Conservation (phyloP, 1,140 invertebrate genomes). For the Cyclina sinensis region DNA sequence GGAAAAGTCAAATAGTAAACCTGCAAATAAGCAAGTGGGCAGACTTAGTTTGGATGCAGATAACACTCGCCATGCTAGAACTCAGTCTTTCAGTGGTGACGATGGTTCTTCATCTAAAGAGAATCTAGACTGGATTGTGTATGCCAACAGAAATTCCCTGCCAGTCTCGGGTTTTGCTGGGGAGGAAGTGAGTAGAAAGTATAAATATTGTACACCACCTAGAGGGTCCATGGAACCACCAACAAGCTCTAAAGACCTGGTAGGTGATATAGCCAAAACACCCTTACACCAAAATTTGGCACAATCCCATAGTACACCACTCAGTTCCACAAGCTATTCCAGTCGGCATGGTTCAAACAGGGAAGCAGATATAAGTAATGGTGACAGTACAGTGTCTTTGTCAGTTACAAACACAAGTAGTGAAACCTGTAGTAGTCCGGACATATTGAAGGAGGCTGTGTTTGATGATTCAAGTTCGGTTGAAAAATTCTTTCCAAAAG, state of each 20-base stretch:
- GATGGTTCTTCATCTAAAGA: slow-evolving; percentile 38
- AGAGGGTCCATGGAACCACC: slow-evolving; percentile 47
- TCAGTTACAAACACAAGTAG: slow-evolving; percentile 59
- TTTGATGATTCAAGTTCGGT: slow-evolving; percentile 41
- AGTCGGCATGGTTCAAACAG: background rate
- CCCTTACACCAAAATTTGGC: background rate
- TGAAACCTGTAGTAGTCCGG: slow-evolving; percentile 66
- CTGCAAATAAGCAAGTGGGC: background rate
- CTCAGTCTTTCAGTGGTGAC: slow-evolving; percentile 48
- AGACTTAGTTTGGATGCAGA: slow-evolving; percentile 24
- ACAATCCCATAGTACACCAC: slow-evolving; percentile 5
- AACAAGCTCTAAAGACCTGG: background rate
- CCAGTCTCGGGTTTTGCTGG: slow-evolving; percentile 27
- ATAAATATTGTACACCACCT: slow-evolving; percentile 49
- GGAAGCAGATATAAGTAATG: slow-evolving; percentile 31
- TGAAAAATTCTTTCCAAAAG: slow-evolving; percentile 39
- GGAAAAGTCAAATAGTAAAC: background rate
- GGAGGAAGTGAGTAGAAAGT: slow-evolving; percentile 43
- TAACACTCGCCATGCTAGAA: slow-evolving; percentile 4
- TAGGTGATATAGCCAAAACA: background rate
- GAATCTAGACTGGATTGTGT: slow-evolving; percentile 61
- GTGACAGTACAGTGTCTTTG: slow-evolving; percentile 47
- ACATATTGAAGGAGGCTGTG: slow-evolving; percentile 46
- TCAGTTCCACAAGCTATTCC: background rate
- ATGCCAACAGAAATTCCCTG: slow-evolving; percentile 65